phyloP scores from a whole-genome alignment of 2,113 vertebrate genomes.

The Corvus moneduloides region DNA sequence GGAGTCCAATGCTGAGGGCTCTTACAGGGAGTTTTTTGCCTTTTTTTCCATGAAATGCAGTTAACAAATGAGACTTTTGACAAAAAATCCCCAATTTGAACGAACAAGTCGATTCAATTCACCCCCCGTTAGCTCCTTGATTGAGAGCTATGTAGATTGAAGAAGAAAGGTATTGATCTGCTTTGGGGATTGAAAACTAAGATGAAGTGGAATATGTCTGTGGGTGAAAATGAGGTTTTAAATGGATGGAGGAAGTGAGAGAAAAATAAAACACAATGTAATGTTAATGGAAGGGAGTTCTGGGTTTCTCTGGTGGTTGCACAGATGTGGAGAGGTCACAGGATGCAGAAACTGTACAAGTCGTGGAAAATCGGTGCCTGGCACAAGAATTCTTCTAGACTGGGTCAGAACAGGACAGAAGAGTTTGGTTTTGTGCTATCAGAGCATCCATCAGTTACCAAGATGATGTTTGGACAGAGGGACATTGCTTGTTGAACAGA shows the following conservation, averaged over 20 bases:
- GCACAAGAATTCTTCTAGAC: neutral
- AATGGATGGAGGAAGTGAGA: neutral
- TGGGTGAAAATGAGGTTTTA: conserved; percentile 29
- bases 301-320: neutral
- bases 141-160: conserved; percentile 43
- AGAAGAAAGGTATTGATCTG: conserved; percentile 25
- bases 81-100: neutral
- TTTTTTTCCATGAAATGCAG: neutral
- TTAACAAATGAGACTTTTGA: conserved; percentile 6
- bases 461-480: neutral
- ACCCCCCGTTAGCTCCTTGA: conserved; percentile 58
- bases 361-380: neutral
- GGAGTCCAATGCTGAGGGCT: neutral
- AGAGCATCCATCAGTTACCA: neutral
- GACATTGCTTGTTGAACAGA: neutral
- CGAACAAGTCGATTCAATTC: conserved; percentile 21
- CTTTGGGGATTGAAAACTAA: conserved; percentile 42
- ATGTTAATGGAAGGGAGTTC: neutral
- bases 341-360: neutral
- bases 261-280: neutral
- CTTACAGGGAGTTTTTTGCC: neutral
- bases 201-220: conserved; percentile 30
- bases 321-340: neutral
- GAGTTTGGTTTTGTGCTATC: neutral
- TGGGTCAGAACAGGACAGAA: neutral